Evolutionary conservation across 1,140 invertebrate genomes (phyloP).

Genomic region (Drosophila mojavensis): DNA sequence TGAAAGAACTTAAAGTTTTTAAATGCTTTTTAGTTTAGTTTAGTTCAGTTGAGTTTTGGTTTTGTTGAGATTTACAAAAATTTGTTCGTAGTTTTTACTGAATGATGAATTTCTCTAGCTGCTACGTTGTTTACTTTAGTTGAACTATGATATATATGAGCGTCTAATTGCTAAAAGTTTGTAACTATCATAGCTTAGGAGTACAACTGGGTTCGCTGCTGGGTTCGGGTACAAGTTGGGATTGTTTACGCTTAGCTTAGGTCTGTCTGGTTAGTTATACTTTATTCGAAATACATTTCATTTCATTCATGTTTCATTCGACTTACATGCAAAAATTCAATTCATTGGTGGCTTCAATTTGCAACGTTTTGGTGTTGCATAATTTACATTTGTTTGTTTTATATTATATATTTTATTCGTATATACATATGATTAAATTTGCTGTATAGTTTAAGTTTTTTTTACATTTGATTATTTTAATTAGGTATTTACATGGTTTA

Average conservation of each 20-base stretch:
- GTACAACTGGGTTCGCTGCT: slow-evolving; percentile 44
- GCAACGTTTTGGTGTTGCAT: slow-evolving; percentile 69
- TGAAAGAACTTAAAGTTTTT: slow-evolving; percentile 65
- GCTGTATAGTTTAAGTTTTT: no score
- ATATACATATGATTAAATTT: slow-evolving; percentile 25
- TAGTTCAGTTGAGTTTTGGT: slow-evolving; percentile 5
- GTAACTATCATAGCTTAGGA: slow-evolving; percentile 58
- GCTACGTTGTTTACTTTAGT: slow-evolving; percentile 52
- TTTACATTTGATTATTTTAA: slow-evolving; percentile 38
- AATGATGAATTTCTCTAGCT: slow-evolving; percentile 39
- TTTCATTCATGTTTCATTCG: slow-evolving; percentile 39
- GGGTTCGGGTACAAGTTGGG: slow-evolving; percentile 36
- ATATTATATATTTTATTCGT: slow-evolving; percentile 18
- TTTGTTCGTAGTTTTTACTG: slow-evolving; percentile 17
- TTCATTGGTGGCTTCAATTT: slow-evolving; percentile 83
- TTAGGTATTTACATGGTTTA: slow-evolving; percentile 64
- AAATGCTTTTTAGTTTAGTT: slow-evolving; percentile 66
- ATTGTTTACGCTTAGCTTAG: slow-evolving; percentile 64
- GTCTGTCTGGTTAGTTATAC: slow-evolving; percentile 30
- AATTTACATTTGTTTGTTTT: slow-evolving; percentile 66
- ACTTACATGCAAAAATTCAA: slow-evolving; percentile 82
- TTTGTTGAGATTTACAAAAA: slow-evolving; percentile 42
- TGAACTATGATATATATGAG: slow-evolving; percentile 81
- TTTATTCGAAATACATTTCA: slow-evolving; percentile 59
- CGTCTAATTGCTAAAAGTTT: slow-evolving; percentile 79